Conservation (phyloP, 2,113 vertebrate genomes). For the Deroptyus accipitrinus region DNA sequence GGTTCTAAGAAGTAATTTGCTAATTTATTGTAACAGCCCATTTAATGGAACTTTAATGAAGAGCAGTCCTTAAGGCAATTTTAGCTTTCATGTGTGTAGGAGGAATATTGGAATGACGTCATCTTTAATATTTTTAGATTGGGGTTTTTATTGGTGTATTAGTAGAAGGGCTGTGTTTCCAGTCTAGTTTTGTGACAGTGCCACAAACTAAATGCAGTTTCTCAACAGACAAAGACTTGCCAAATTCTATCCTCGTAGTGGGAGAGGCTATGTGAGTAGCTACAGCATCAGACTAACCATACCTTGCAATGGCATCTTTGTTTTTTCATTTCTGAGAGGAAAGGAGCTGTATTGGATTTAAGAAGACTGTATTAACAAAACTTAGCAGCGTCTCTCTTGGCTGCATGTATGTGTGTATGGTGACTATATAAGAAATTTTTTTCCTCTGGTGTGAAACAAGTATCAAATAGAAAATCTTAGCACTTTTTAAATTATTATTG, state of each 20-base stretch:
- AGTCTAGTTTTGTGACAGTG: neutral
- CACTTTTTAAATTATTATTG: neutral
- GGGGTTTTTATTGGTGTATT: neutral
- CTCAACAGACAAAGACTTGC: neutral
- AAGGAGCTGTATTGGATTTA: neutral
- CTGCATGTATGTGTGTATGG: neutral
- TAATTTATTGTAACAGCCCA: constrained; percentile 8
- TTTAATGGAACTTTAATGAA: constrained; percentile 35
- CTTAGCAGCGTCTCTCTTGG: neutral
- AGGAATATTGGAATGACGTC: neutral
- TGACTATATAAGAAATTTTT: neutral
- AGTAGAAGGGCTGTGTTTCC: neutral
- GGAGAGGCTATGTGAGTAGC: neutral
- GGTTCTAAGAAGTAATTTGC: constrained; percentile 18
- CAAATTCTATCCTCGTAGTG: neutral
- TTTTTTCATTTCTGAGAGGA: neutral
- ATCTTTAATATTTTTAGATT: neutral
- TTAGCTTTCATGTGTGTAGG: neutral
- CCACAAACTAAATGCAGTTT: neutral
- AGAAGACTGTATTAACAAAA: neutral
- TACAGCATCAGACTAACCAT: neutral
- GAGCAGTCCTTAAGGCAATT: neutral
- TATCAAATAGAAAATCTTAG: neutral
- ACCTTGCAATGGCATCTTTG: neutral
- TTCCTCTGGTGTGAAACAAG: neutral